Evolutionary conservation across 2,888 invertebrate species (phyloP).

Genomic region (Drosophila aldrichi): DNA sequence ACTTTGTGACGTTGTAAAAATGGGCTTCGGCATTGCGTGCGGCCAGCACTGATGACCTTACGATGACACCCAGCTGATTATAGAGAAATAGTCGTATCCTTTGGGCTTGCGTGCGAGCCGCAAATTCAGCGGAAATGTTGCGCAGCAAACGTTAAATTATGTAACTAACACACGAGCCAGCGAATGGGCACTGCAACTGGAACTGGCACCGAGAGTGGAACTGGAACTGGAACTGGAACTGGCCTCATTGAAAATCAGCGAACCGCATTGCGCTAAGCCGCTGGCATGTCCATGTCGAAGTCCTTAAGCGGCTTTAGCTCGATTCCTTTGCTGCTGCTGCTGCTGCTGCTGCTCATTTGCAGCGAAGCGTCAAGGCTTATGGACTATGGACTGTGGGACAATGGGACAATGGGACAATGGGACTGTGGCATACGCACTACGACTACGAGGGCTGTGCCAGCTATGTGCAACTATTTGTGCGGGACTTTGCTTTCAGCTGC

Average conservation of each 20-base stretch:
- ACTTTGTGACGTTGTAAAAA: conserved; percentile 47
- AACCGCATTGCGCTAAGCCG: conserved; percentile 71
- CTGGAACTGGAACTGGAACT: conserved; percentile 1
- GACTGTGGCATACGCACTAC: not conserved
- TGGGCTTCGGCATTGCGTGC: conserved; percentile 53
- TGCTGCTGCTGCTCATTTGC: conserved; percentile 74
- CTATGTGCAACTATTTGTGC: conserved; percentile 27
- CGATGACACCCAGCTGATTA: conserved; percentile 82
- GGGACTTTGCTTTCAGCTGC: conserved; percentile 76
- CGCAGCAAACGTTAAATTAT: conserved; percentile 75
- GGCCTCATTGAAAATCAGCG: conserved; percentile 68
- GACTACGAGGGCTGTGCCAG: not conserved
- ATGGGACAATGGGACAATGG: conserved; percentile 1
- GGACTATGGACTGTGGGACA: not conserved
- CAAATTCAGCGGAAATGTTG: conserved; percentile 79
- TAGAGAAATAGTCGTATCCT: conserved; percentile 64
- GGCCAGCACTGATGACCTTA: conserved; percentile 81
- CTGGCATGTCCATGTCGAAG: conserved; percentile 53
- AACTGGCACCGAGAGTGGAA: conserved; percentile 1
- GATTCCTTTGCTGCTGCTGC: conserved; percentile 40
- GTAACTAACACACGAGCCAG: conserved; percentile 61
- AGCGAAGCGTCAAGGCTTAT: conserved; percentile 75
- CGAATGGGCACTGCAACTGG: conserved; percentile 16
- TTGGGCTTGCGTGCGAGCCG: conserved; percentile 57
- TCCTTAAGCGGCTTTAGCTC: conserved; percentile 73